Evolutionary conservation across 2,888 invertebrate genomes (phyloP).

Genomic region (Ganaspis brasiliensis): DNA sequence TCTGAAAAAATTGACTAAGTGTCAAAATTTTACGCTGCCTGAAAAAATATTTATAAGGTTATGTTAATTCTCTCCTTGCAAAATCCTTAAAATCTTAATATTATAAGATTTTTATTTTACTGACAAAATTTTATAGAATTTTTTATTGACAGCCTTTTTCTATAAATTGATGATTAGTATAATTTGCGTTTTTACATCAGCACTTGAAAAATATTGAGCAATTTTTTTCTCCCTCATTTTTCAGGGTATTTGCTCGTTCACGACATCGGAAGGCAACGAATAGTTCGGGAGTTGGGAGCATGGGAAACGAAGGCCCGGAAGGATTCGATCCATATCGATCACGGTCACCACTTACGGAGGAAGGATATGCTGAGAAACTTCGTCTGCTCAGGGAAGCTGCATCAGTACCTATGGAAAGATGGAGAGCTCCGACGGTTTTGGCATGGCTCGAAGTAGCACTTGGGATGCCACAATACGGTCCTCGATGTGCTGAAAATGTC

Average conservation of each 20-base stretch:
- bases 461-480: conserved; percentile 96
- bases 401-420: conserved; percentile 92
- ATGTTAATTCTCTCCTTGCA: no score
- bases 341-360: conserved; percentile 87
- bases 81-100: no score
- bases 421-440: conserved; percentile 95
- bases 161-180: no score
- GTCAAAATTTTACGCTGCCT: no score
- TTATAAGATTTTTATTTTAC: no score
- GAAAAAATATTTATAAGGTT: no score
- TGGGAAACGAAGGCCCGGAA: conserved; percentile 83
- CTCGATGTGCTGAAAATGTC: conserved; percentile 94
- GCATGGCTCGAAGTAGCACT: conserved; percentile 97
- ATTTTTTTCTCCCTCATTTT: neutral
- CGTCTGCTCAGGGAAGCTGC: conserved; percentile 90
- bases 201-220: neutral
- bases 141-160: neutral
- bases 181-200: neutral
- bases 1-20: no score
- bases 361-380: conserved; percentile 89
- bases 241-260: conserved; percentile 91
- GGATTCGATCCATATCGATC: conserved; percentile 82
- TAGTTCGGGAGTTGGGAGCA: conserved; percentile 81
- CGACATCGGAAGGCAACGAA: conserved; percentile 90
- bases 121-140: neutral